Evolutionary conservation across 2,113 vertebrate species (phyloP).

Genomic region (Eublepharis macularius): DNA sequence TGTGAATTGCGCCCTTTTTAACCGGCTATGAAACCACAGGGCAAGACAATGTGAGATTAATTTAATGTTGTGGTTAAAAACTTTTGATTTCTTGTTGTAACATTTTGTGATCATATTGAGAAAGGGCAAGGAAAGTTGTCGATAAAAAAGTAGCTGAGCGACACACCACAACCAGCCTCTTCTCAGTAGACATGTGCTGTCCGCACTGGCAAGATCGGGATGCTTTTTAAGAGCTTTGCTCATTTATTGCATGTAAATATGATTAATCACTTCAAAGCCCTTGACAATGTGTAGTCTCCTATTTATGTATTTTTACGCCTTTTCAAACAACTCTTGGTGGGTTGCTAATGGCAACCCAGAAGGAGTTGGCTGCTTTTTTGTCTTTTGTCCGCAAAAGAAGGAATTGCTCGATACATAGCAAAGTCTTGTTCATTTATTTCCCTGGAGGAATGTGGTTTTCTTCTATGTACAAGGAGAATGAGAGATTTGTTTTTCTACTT

Average conservation of each 20-base stretch:
- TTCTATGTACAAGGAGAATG: background rate
- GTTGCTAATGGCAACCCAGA: constrained; percentile 8
- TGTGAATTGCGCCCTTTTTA: background rate
- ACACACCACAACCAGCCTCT: background rate
- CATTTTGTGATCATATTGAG: background rate
- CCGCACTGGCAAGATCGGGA: accelerated
- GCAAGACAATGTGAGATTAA: background rate
- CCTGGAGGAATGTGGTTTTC: background rate
- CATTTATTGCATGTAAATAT: background rate
- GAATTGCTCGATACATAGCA: background rate
- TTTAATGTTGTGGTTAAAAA: constrained; percentile 2
- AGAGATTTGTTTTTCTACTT: background rate
- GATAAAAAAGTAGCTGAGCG: background rate
- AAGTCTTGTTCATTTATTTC: background rate
- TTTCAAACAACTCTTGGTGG: background rate
- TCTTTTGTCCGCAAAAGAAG: background rate
- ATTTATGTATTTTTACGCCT: background rate
- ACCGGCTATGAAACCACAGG: background rate
- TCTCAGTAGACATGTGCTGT: background rate
- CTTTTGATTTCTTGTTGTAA: constrained; percentile 5
- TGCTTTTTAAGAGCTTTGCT: accelerated
- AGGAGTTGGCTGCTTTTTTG: background rate
- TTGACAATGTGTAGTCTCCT: background rate
- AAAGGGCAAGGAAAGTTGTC: background rate
- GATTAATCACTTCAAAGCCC: background rate